Base-by-base conservation (phyloP, 2,888 invertebrate genomes). In the Apeira syringaria region DNA sequence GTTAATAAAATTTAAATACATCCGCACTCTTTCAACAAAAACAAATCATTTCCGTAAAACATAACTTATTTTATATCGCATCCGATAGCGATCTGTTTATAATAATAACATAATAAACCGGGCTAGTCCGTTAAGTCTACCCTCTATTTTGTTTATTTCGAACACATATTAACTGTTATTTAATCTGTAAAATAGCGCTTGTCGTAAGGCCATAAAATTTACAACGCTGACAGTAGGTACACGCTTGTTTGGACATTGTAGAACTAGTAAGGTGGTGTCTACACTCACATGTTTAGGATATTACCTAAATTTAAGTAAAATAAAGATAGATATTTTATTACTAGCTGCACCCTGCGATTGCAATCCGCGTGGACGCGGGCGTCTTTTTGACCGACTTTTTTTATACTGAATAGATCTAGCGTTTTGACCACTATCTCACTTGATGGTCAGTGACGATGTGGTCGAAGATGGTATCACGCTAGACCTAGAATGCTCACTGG, bases 161-260 rank as follows among this genome's bases (percentile, higher is more conserved):
- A 70, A 72, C 64, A 20, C 1, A 20, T 7, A 2, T 20, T 20
- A 15, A 20, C 7, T 20, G 20, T 7, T 20, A 20, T 20, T 7
- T 2, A 20, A 20, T 20, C 20, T 20, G 7, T 20, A 7, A 7
- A 9, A 61, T 70, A 64, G 69, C 79, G 74, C 77, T 78, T 73
- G 61, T 70, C 63, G 64, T 63, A 67, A 72, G 69, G 62, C 59
- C 59, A 76, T 80, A 80, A 83, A 82, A 66, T 68, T 63, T 59
- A 64, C 56, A 50, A 58, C 51, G 66, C 50, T 59, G 65, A 64
- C 65, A 71, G 60, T 61, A 64, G n/a, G n/a, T n/a, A n/a, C n/a
- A 69, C 35, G 73, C 61, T 64, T 67, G 67, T 61, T 56, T 58
- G 50, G 59, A 61, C 51, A 59, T 61, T 61, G 36, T 41, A 38